Evolutionary conservation across 2,113 vertebrate species (phyloP).

Genomic region (Aix galericulata): DNA sequence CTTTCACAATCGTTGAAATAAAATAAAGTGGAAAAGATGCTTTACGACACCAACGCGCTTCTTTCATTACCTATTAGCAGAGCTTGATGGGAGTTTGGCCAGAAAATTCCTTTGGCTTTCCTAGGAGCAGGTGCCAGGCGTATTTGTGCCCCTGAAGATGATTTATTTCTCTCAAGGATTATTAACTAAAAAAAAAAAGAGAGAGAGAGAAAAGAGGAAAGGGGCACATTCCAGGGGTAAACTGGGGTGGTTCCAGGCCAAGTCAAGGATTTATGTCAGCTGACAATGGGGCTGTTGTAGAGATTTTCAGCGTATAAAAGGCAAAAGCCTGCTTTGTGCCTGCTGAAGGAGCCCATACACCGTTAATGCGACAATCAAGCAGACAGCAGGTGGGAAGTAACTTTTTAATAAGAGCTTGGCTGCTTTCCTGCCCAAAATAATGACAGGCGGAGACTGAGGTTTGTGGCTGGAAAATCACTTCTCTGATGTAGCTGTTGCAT

Average conservation of each 20-base stretch:
- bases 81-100: not conserved
- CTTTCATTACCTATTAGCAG: slow-evolving; percentile 4
- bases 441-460: not conserved
- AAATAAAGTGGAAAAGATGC: not conserved
- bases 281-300: not conserved
- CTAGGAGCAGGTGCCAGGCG: not conserved
- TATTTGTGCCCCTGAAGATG: slow-evolving; percentile 9
- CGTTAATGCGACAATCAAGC: not conserved
- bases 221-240: not conserved
- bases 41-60: not conserved
- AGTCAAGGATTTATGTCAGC: not conserved
- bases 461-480: not conserved
- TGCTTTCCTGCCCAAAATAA: not conserved
- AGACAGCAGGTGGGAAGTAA: not conserved
- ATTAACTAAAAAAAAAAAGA: not conserved
- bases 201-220: not conserved
- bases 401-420: not conserved
- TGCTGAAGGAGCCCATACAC: not conserved
- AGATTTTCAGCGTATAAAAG: not conserved
- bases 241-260: not conserved
- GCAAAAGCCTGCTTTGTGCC: not conserved
- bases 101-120: not conserved
- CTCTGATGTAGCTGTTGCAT: not conserved
- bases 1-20: not conserved
- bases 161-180: not conserved